Percentiles rank a stretch among this genome's conserved stretches.
phyloP scores from a whole-genome alignment of 2,888 invertebrate species.

The Enchytraeus crypticus region DNA sequence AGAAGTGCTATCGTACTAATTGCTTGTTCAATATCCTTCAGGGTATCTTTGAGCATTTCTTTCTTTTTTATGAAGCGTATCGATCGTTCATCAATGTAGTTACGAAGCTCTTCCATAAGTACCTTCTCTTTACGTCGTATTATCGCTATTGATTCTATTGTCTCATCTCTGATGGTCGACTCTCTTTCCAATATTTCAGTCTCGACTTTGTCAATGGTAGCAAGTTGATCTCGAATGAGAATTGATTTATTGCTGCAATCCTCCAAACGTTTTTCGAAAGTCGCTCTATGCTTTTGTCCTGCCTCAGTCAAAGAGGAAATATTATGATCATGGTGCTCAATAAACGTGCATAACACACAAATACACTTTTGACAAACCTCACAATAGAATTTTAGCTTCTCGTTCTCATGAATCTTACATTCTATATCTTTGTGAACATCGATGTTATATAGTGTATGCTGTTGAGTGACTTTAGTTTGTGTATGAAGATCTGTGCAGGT shows the following conservation, averaged over 20 bases:
- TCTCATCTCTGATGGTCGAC: constrained; percentile 41
- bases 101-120: constrained; percentile 37
- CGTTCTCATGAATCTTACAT: constrained; percentile 44
- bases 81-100: constrained; percentile 35
- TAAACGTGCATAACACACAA: constrained; percentile 47
- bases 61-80: constrained; percentile 37
- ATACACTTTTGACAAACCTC: constrained; percentile 46
- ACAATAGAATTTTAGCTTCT: constrained; percentile 45
- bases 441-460: constrained; percentile 44
- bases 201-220: constrained; percentile 41
- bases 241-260: constrained; percentile 28
- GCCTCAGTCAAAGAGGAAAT: constrained; percentile 45
- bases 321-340: constrained; percentile 46
- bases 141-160: constrained; percentile 37
- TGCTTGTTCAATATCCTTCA: constrained; percentile 39
- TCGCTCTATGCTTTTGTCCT: constrained; percentile 33
- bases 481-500: constrained; percentile 43
- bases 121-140: constrained; percentile 35
- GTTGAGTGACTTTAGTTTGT: constrained; percentile 43
- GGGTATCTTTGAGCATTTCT: constrained; percentile 27
- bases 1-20: constrained; percentile 42
- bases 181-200: constrained; percentile 38
- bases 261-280: constrained; percentile 15
- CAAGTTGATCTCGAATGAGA: constrained; percentile 33
- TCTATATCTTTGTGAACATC: constrained; percentile 46